A percentile compares a stretch with the other conserved stretches of the same genome.
Evolutionary conservation across 2,797 vertebrate species (phyloP).

Genomic region (Neoniphon sammara): DNA sequence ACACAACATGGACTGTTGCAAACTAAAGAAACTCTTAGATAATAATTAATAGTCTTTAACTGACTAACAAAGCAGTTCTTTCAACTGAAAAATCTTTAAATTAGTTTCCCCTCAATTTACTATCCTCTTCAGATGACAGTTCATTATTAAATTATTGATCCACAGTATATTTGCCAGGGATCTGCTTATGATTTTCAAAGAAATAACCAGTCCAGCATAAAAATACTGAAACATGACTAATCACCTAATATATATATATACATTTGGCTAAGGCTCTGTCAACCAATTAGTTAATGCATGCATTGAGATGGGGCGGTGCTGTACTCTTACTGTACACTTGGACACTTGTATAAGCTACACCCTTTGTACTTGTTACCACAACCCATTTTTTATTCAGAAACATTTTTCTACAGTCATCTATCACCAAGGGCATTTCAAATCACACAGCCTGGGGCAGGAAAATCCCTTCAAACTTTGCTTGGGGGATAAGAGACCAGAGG

Average conservation of each 20-base stretch:
- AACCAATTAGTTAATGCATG: constrained; percentile 24
- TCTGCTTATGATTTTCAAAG: background rate
- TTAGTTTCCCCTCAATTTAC: background rate
- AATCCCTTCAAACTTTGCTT: constrained; percentile 76
- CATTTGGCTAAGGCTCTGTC: constrained; percentile 18
- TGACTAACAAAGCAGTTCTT: background rate
- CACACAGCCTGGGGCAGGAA: constrained; percentile 66
- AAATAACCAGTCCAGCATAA: background rate
- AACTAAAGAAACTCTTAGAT: background rate
- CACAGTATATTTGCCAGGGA: background rate
- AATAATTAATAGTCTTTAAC: background rate
- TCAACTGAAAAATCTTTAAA: background rate
- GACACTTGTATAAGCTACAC: constrained; percentile 22
- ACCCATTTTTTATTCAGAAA: constrained; percentile 35
- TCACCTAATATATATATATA: constrained; percentile 9
- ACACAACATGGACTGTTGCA: background rate
- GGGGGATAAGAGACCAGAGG: constrained; percentile 65
- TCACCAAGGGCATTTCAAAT: constrained; percentile 73
- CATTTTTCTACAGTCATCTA: constrained; percentile 55
- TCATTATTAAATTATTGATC: background rate
- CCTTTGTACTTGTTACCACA: constrained; percentile 37
- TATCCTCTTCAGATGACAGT: background rate
- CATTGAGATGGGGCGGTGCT: constrained; percentile 7
- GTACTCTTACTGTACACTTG: constrained; percentile 8
- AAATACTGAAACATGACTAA: background rate